Percentiles rank a stretch among this genome's conserved stretches.
Conservation (phyloP, 2,113 vertebrate species). For the Cichladusa arquata region DNA sequence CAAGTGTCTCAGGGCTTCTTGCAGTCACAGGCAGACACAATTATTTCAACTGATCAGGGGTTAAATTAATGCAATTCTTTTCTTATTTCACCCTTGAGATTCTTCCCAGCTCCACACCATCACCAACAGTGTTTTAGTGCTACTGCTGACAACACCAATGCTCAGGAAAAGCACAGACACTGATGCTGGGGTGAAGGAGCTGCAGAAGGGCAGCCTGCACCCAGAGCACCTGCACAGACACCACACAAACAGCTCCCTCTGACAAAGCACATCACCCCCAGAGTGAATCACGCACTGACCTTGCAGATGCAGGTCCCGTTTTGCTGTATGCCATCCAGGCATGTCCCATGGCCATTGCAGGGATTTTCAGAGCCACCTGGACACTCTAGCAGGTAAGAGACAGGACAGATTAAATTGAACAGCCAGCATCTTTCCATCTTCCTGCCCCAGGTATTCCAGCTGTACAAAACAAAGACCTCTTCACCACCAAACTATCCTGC, state of each 20-base stretch:
- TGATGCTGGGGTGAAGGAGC: not conserved
- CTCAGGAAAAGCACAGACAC: not conserved
- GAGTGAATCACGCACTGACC: slow-evolving; percentile 64
- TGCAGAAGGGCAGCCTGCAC: not conserved
- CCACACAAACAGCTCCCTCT: not conserved
- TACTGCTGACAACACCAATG: not conserved
- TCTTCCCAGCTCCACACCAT: not conserved
- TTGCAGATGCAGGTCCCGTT: slow-evolving; percentile 92
- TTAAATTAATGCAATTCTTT: not conserved
- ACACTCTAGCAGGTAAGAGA: slow-evolving; percentile 78
- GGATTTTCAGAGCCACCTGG: slow-evolving; percentile 79
- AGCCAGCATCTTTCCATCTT: not conserved
- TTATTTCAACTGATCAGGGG: not conserved
- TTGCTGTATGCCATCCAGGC: slow-evolving; percentile 79
- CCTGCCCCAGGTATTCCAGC: not conserved
- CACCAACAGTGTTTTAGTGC: not conserved
- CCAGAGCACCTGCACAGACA: not conserved
- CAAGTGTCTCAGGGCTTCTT: not conserved
- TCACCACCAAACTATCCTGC: not conserved
- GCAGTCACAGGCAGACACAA: not conserved
- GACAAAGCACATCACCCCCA: not conserved
- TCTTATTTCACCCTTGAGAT: not conserved
- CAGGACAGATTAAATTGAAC: not conserved
- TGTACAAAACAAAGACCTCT: not conserved
- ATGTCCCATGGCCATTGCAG: slow-evolving; percentile 84